phyloP scores from a whole-genome alignment of 2,113 vertebrate genomes.

The Agapornis roseicollis region DNA sequence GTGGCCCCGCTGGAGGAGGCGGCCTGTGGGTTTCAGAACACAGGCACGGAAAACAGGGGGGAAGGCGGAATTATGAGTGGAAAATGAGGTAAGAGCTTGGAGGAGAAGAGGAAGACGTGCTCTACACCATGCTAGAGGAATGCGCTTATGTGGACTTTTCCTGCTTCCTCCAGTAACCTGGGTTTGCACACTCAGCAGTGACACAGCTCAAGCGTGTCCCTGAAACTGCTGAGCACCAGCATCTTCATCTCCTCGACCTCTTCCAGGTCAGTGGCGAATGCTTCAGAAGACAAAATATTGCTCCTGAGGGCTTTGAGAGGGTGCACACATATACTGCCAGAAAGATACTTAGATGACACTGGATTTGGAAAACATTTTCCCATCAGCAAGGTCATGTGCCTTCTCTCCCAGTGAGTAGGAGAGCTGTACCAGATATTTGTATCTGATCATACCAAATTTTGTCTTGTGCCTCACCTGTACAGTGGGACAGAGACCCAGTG shows the following conservation, averaged over 20 bases:
- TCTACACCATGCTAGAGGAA: background rate
- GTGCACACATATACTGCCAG: accelerated
- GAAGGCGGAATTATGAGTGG: background rate
- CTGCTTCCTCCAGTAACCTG: background rate
- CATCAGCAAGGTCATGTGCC: background rate
- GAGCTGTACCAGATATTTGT: background rate
- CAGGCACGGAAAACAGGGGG: accelerated
- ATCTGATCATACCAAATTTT: background rate
- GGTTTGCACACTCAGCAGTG: background rate
- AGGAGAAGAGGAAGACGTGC: background rate
- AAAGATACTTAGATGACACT: background rate
- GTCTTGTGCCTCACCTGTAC: background rate
- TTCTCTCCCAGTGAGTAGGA: background rate
- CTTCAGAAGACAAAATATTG: background rate
- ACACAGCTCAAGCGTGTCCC: background rate
- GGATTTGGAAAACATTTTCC: background rate
- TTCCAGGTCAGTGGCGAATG: background rate
- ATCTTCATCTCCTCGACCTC: background rate
- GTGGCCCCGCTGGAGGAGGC: accelerated
- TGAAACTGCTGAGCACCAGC: background rate
- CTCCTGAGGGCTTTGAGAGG: background rate
- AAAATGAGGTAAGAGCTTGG: background rate
- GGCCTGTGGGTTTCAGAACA: background rate
- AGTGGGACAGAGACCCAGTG: background rate
- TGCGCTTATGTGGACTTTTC: background rate